Percentiles rank a stretch among this genome's conserved stretches.
Evolutionary conservation across 2,797 vertebrate genomes (phyloP).

Genomic region (Falco rusticolus): DNA sequence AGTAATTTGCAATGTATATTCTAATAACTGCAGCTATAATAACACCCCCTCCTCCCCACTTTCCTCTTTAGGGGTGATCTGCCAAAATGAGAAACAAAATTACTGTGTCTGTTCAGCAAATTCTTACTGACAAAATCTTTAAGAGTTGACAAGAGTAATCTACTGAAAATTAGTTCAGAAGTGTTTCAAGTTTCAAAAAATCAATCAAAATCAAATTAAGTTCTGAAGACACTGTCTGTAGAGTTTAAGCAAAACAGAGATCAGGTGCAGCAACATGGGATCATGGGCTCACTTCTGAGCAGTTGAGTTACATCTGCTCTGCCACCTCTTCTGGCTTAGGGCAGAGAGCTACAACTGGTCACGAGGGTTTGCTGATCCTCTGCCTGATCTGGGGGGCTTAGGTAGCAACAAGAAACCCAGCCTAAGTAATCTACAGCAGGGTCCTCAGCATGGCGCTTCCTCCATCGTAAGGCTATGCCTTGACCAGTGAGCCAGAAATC

Average conservation of each 20-base stretch:
- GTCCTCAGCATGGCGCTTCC: neutral
- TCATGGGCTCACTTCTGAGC: constrained; percentile 51
- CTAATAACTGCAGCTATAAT: constrained; percentile 73
- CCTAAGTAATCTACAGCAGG: neutral
- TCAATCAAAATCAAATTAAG: constrained; percentile 85
- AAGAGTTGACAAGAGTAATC: constrained; percentile 83
- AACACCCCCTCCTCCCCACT: constrained; percentile 35
- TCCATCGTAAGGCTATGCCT: neutral
- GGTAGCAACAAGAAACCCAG: neutral
- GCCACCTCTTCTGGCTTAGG: neutral
- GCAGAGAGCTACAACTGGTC: neutral
- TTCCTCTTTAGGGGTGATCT: constrained; percentile 77
- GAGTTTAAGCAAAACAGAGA: constrained; percentile 79
- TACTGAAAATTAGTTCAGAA: constrained; percentile 85
- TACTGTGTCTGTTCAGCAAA: constrained; percentile 83
- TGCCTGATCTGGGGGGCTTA: neutral
- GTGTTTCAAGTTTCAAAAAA: constrained; percentile 84
- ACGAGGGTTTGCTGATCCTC: neutral
- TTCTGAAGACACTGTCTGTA: constrained; percentile 79
- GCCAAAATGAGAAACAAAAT: constrained; percentile 80
- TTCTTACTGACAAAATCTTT: constrained; percentile 84
- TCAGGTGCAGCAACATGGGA: constrained; percentile 58
- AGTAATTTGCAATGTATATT: constrained; percentile 73
- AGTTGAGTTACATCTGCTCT: neutral
- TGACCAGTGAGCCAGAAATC: neutral